phyloP scores from a whole-genome alignment of 2,113 vertebrate species.

The Rhegmatorhina hoffmannsi region DNA sequence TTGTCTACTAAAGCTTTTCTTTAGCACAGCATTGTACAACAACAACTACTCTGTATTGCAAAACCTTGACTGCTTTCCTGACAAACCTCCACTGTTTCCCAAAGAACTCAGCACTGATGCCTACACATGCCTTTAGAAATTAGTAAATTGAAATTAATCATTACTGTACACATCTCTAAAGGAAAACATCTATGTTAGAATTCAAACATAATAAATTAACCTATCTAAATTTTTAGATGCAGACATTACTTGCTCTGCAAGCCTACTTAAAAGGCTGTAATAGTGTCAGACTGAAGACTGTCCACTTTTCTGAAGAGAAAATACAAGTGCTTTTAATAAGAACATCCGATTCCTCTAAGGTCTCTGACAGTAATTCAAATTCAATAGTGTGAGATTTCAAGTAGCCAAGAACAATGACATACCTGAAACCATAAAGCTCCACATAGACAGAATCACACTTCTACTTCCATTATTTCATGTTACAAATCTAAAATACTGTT shows the following conservation, averaged over 20 bases:
- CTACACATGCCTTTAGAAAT: neutral
- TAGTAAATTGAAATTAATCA: neutral
- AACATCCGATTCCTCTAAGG: neutral
- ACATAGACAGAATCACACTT: neutral
- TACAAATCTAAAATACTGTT: neutral
- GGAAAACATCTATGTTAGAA: neutral
- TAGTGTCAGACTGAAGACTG: neutral
- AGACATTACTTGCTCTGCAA: neutral
- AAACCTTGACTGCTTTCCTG: conserved; percentile 30
- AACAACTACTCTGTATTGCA: conserved; percentile 67
- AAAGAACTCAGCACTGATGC: neutral
- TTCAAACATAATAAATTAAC: neutral
- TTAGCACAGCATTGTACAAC: conserved; percentile 33
- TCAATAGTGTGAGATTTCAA: neutral
- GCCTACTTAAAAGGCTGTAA: neutral
- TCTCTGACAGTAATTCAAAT: neutral
- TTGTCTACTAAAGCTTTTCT: conserved; percentile 46
- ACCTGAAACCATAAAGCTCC: neutral
- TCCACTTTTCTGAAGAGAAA: neutral
- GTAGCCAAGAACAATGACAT: neutral
- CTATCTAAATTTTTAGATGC: neutral
- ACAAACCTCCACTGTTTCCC: conserved; percentile 58
- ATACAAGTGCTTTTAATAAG: neutral
- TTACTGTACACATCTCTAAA: neutral
- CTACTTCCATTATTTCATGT: neutral